Evolutionary conservation across 2,113 vertebrate genomes (phyloP).

Genomic region (Prochilodus magdalenae): DNA sequence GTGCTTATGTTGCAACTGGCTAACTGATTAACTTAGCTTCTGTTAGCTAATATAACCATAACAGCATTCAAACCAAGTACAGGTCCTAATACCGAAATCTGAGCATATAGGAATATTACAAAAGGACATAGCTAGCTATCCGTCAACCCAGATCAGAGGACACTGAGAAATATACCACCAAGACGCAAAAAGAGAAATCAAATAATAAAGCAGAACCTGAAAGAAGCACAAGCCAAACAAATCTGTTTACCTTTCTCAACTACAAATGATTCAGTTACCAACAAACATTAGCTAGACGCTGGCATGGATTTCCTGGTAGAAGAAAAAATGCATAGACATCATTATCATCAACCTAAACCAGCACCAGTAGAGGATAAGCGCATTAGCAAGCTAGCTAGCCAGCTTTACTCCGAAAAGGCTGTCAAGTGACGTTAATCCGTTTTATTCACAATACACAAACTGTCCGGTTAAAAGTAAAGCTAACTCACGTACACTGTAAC

Average conservation of each 20-base stretch:
- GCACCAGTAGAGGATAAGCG: neutral
- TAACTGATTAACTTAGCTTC: conserved; percentile 57
- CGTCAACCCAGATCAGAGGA: conserved; percentile 30
- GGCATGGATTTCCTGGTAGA: conserved; percentile 17
- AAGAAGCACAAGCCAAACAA: too few species aligned
- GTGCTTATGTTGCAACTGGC: conserved; percentile 22
- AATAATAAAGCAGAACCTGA: neutral
- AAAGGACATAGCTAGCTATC: conserved; percentile 72
- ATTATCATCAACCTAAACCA: conserved; percentile 19
- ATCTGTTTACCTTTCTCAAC: neutral
- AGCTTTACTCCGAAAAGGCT: neutral
- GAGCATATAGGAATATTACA: conserved; percentile 67
- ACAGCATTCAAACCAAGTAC: conserved; percentile 69
- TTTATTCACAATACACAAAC: neutral
- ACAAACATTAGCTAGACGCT: neutral
- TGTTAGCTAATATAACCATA: conserved; percentile 79
- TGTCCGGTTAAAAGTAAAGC: neutral
- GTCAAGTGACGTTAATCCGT: neutral
- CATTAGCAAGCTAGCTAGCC: neutral
- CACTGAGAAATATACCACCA: conserved; percentile 27
- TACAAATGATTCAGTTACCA: neutral
- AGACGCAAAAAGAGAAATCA: neutral
- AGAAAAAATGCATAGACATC: conserved; percentile 34
- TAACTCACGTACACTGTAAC: neutral
- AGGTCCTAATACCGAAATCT: conserved; percentile 70